These are phyloP conservation scores for Sylvia borin DNA, from an alignment of 2,797 vertebrate species.

Conservation along the genomic window DNA sequence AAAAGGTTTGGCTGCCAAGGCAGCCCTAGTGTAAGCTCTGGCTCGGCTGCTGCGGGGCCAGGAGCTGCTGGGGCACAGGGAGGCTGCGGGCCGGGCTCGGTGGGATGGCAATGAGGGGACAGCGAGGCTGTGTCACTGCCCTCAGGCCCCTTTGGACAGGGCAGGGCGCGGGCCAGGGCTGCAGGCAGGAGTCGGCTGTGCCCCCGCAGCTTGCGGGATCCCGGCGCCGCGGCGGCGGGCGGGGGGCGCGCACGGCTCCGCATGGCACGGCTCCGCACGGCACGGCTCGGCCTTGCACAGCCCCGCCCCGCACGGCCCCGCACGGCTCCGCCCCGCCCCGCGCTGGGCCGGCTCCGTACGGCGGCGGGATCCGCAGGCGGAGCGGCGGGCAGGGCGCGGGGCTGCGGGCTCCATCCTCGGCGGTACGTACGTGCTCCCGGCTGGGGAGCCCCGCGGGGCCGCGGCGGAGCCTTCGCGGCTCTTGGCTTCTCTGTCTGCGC, in stretches of 20 bases:
- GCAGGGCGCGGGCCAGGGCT: neutral
- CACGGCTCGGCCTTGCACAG: too few species aligned
- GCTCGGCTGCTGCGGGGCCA: neutral
- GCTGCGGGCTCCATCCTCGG: neutral
- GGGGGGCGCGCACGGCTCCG: neutral
- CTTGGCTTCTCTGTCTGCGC: neutral
- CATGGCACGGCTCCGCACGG: neutral
- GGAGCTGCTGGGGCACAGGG: neutral
- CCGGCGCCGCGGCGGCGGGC: neutral
- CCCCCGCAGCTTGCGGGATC: neutral
- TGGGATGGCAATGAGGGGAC: fast-evolving
- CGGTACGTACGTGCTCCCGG: neutral
- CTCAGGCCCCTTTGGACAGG: fast-evolving
- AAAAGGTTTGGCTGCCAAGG: neutral
- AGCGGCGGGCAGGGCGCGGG: neutral
- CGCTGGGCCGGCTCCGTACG: neutral
- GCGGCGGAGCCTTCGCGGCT: neutral
- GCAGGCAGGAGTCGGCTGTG: neutral
- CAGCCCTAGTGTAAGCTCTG: neutral
- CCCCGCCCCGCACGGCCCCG: too few species aligned
- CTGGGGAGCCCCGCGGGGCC: neutral
- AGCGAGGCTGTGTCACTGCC: fast-evolving
- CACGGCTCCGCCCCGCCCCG: neutral
- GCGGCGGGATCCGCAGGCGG: neutral
- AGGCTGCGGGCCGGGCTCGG: fast-evolving